Evolutionary conservation across 2,888 invertebrate species (phyloP).

Genomic region (Tethea ocularis): DNA sequence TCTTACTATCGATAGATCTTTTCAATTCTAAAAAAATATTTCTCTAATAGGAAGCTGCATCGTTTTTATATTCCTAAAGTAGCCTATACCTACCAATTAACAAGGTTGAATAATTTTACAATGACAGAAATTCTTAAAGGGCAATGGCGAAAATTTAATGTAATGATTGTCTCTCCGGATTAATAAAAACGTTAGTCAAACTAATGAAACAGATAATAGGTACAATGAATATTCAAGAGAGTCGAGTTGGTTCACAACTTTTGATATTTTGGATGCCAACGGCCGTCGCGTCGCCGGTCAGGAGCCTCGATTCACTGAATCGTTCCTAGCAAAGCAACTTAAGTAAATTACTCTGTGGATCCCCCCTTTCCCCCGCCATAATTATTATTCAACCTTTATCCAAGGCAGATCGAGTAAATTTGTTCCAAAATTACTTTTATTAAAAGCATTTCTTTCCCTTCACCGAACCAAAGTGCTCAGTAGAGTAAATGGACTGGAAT

Average conservation of each 20-base stretch:
- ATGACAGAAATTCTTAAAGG: constrained; percentile 9
- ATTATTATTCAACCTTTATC: constrained; percentile 79
- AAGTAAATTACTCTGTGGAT: constrained; percentile 59
- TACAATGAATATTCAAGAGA: constrained; percentile 53
- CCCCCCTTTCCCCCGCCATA: constrained; percentile 46
- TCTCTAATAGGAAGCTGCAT: no score
- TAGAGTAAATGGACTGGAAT: constrained; percentile 79
- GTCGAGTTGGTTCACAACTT: constrained; percentile 41
- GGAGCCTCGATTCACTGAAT: constrained; percentile 35
- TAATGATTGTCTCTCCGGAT: constrained; percentile 26
- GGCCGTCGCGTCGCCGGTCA: constrained; percentile 14
- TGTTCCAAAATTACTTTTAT: constrained; percentile 77
- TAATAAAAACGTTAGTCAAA: constrained; percentile 37
- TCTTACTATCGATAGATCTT: no score
- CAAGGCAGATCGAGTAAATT: constrained; percentile 73
- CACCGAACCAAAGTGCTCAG: constrained; percentile 74
- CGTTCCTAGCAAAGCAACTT: constrained; percentile 55
- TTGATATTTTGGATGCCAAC: constrained; percentile 46
- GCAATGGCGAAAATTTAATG: constrained; percentile 13
- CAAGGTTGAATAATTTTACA: constrained; percentile 17
- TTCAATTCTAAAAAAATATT: no score
- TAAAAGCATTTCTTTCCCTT: constrained; percentile 78
- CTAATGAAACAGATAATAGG: constrained; percentile 44
- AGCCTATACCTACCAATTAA: neutral
- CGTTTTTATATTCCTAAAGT: no score